Conservation (phyloP, 1,140 invertebrate genomes). For the Melanaphis sacchari region DNA sequence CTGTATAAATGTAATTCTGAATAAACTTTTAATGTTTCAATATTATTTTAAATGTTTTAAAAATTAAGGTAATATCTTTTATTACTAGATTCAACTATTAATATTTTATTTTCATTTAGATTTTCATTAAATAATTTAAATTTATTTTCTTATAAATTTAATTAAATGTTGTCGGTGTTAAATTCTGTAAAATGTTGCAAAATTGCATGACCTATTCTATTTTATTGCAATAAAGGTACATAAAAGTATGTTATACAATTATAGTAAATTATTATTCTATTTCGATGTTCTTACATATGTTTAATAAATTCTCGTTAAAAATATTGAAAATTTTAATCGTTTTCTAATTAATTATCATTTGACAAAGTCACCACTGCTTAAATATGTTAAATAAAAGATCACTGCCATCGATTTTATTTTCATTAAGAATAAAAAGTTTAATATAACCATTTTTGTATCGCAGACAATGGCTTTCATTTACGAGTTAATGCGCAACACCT, state of each 20-base stretch:
- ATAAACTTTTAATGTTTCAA: neutral
- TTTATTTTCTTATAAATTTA: neutral
- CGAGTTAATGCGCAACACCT: neutral
- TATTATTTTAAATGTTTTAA: too few relatives aligned
- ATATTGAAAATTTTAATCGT: neutral
- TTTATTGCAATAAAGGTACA: neutral
- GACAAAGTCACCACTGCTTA: neutral
- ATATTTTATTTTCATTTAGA: neutral
- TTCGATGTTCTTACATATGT: neutral
- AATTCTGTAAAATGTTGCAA: neutral
- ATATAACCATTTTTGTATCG: neutral
- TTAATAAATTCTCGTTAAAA: neutral
- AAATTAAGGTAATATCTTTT: neutral
- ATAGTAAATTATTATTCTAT: neutral
- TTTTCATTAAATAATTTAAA: neutral
- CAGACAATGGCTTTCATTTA: neutral
- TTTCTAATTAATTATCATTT: neutral
- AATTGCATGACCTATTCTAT: neutral
- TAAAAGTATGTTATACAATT: neutral
- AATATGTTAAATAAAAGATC: neutral
- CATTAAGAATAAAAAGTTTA: neutral
- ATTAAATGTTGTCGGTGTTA: neutral
- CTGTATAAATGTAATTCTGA: neutral
- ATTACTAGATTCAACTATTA: neutral
- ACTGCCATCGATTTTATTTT: neutral